Evolutionary conservation across 2,797 vertebrate genomes (phyloP).

Genomic region (Acanthopagrus latus): DNA sequence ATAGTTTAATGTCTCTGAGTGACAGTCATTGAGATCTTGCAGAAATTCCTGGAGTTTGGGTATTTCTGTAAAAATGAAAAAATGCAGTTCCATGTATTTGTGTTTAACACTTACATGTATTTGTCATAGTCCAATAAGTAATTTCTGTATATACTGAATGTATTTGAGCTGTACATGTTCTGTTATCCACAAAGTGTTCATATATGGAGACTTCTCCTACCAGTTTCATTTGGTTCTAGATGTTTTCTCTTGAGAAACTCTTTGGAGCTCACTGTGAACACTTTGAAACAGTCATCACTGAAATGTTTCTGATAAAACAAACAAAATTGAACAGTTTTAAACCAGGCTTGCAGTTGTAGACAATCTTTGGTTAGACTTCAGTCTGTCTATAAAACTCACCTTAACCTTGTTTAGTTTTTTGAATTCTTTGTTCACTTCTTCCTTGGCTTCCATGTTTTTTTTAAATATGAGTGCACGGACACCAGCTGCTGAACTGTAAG

Average conservation of each 20-base stretch:
- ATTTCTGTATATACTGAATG: background rate
- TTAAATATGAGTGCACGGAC: background rate
- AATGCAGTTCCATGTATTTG: background rate
- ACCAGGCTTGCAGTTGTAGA: background rate
- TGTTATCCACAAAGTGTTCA: background rate
- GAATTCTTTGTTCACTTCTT: conserved; percentile 20
- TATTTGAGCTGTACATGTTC: no score
- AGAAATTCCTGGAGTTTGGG: conserved; percentile 47
- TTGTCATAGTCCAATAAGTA: background rate
- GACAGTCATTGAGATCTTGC: conserved; percentile 42
- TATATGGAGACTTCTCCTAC: no score
- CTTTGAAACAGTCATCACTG: background rate
- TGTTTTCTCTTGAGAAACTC: no score
- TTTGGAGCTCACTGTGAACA: no score
- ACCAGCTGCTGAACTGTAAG: background rate
- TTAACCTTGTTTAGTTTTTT: background rate
- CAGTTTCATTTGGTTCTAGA: no score
- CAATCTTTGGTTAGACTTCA: background rate
- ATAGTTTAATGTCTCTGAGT: conserved; percentile 52
- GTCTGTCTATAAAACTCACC: conserved; percentile 14
- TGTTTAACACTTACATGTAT: background rate
- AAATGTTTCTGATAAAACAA: conserved; percentile 63
- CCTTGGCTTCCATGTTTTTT: conserved; percentile 40
- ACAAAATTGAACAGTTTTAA: background rate
- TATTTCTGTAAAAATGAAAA: conserved; percentile 58